These are phyloP conservation scores for Brachystomella parvula DNA, from an alignment of 1,140 invertebrate genomes.

Conservation along the genomic window DNA sequence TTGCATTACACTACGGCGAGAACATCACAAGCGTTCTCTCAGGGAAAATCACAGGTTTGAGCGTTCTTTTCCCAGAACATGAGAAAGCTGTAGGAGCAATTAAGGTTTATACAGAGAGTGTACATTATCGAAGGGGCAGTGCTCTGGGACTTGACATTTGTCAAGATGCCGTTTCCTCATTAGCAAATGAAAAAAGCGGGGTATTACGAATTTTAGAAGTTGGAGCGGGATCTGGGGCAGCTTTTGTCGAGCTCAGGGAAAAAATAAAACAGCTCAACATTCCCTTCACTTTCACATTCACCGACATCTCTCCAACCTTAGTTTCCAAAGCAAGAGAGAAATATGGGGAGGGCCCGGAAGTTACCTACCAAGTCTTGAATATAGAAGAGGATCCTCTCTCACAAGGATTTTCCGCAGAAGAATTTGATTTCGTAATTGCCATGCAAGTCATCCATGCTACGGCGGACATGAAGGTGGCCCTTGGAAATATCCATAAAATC, in stretches of 20 bases:
- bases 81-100: neutral
- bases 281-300: conserved; percentile 19
- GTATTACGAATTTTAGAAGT: conserved; percentile 22
- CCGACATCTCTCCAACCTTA: conserved; percentile 25
- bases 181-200: neutral
- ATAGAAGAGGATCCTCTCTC: conserved; percentile 26
- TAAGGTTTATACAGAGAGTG: neutral
- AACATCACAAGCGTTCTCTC: neutral
- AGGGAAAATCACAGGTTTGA: conserved; percentile 1
- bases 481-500: conserved; percentile 9
- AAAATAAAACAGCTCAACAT: conserved; percentile 3
- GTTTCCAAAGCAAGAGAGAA: conserved; percentile 10
- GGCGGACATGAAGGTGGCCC: conserved; percentile 2
- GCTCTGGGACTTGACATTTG: neutral
- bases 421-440: conserved; percentile 23
- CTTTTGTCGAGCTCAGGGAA: neutral
- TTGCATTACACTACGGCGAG: neutral
- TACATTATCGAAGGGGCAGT: neutral
- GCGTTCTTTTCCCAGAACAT: conserved; percentile 9
- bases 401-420: conserved; percentile 22
- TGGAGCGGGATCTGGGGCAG: conserved; percentile 20
- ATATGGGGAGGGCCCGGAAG: neutral
- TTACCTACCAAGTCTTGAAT: conserved; percentile 23
- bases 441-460: conserved; percentile 29
- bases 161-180: neutral